Conservation (phyloP, 92 coral and sea anemone species). For the Pocillopora meandrina region DNA sequence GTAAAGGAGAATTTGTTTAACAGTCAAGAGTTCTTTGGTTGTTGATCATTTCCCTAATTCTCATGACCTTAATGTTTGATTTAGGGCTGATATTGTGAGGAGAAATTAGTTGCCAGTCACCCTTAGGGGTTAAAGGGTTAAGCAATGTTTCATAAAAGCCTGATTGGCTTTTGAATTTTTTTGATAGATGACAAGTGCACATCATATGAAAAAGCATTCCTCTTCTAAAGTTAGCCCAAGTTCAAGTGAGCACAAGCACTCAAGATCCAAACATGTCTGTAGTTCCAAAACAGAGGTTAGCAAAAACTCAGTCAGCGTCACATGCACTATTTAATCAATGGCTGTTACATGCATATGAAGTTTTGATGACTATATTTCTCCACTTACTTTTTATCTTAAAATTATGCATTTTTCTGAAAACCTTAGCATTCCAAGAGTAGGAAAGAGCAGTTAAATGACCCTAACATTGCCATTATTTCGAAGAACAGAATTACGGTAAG, state of each 20-base stretch:
- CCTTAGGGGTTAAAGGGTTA: no score
- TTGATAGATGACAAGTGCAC: conserved; percentile 35
- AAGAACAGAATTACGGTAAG: conserved; percentile 56
- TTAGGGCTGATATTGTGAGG: no score
- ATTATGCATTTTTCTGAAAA: not conserved
- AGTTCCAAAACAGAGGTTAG: not conserved
- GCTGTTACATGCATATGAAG: not conserved
- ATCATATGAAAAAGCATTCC: not conserved
- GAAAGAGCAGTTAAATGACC: conserved; percentile 24
- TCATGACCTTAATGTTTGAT: no score
- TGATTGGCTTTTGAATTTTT: not conserved
- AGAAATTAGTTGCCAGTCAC: no score
- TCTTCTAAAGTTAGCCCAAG: conserved; percentile 5
- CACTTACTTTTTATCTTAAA: not conserved
- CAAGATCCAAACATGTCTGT: conserved; percentile 5
- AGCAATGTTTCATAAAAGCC: no score
- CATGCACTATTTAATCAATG: not conserved
- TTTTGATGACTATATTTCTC: not conserved
- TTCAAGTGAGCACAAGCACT: conserved; percentile 5
- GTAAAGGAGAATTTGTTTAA: no score
- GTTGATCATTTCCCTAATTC: no score
- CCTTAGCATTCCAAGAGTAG: conserved; percentile 1
- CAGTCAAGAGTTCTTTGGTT: no score
- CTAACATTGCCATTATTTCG: conserved; percentile 47
- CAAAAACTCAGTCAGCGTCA: not conserved